These are phyloP conservation scores for Drosophila kuntzei DNA, from an alignment of 2,888 invertebrate genomes.

Conservation along the genomic window DNA sequence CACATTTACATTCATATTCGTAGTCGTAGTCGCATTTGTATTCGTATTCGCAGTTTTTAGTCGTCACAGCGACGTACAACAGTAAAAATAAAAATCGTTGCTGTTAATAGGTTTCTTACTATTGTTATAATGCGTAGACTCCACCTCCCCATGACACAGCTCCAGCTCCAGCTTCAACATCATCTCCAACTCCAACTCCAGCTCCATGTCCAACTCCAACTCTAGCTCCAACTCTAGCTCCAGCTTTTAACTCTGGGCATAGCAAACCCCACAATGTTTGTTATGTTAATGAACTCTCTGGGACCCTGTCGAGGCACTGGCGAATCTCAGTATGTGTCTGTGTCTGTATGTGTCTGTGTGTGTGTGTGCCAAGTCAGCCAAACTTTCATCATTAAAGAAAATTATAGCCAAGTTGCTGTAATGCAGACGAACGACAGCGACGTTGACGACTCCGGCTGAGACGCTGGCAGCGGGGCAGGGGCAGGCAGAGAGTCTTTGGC, in stretches of 20 bases:
- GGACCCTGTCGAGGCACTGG: constrained; percentile 24
- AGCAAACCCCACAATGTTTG: constrained; percentile 69
- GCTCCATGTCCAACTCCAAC: not conserved
- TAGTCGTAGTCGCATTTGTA: constrained; percentile 14
- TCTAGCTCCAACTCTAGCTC: constrained; percentile 6
- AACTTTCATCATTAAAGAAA: constrained; percentile 82
- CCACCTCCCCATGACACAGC: constrained; percentile 53
- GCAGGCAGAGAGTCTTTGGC: constrained; percentile 19
- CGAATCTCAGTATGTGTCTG: constrained; percentile 36
- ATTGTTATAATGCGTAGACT: constrained; percentile 79
- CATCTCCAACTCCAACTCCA: not conserved
- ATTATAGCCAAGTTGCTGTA: constrained; percentile 80
- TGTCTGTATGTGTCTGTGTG: constrained; percentile 20
- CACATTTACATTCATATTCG: constrained; percentile 11
- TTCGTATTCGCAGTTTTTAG: constrained; percentile 20
- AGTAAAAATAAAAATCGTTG: constrained; percentile 74
- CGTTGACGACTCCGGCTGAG: constrained; percentile 47
- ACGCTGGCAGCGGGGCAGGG: constrained; percentile 15
- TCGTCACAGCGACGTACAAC: constrained; percentile 27
- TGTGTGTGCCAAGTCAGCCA: constrained; percentile 60
- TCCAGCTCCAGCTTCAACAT: not conserved
- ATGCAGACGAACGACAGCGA: constrained; percentile 53
- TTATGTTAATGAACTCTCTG: constrained; percentile 82
- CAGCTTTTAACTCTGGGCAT: constrained; percentile 12
- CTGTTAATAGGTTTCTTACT: constrained; percentile 79